Conservation (phyloP, 2,797 vertebrate species). For the Hoplostethus atlanticus region DNA sequence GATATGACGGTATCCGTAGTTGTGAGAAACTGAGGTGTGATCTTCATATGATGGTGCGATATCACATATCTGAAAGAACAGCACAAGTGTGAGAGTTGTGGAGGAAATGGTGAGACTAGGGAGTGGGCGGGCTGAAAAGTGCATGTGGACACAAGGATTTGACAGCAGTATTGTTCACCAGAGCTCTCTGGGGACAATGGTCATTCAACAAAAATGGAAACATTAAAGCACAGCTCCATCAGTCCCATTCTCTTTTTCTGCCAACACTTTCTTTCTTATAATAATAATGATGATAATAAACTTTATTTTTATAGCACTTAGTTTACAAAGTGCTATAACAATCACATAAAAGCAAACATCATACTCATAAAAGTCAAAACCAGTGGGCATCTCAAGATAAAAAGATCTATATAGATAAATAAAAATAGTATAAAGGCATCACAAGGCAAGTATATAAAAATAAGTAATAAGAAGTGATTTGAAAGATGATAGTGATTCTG, state of each 20-base stretch:
- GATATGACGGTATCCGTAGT: constrained; percentile 22
- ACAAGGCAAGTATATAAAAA: too few relatives aligned
- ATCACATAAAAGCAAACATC: too few relatives aligned
- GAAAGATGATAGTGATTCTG: too few relatives aligned
- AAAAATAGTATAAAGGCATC: too few relatives aligned
- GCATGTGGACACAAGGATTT: constrained; percentile 48
- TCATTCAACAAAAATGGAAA: constrained; percentile 30
- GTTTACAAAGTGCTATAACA: too few relatives aligned
- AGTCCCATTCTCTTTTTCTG: background rate
- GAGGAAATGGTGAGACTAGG: constrained; percentile 55
- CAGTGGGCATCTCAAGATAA: too few relatives aligned
- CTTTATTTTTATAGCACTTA: too few relatives aligned
- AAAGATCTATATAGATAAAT: too few relatives aligned
- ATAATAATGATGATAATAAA: too few relatives aligned
- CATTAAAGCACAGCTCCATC: constrained; percentile 7
- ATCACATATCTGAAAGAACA: constrained; percentile 58
- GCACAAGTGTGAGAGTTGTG: constrained; percentile 64
- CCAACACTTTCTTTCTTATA: background rate
- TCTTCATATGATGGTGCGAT: constrained; percentile 61
- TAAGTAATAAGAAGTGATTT: too few relatives aligned
- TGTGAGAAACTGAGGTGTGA: constrained; percentile 18
- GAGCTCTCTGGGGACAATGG: constrained; percentile 20
- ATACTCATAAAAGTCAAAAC: too few relatives aligned
- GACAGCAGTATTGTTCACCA: constrained; percentile 59
- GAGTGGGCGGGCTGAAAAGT: constrained; percentile 63